These are phyloP conservation scores for Metellina segmentata DNA, from an alignment of 2,888 invertebrate genomes.

Conservation along the genomic window DNA sequence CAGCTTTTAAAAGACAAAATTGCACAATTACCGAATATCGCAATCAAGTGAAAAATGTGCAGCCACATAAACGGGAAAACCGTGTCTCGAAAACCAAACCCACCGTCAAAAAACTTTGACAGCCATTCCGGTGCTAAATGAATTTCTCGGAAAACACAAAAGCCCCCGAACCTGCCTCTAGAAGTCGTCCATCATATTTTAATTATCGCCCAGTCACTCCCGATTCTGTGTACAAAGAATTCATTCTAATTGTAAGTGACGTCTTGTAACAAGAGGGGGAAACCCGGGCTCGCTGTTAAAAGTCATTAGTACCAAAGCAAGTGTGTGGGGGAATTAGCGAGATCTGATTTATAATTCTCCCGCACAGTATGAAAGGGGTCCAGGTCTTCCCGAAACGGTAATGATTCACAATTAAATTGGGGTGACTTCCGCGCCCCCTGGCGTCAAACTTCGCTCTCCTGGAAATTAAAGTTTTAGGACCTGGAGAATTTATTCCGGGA, in stretches of 20 bases:
- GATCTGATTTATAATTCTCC: slow-evolving; percentile 66
- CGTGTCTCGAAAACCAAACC: not conserved
- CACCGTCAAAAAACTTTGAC: slow-evolving; percentile 20
- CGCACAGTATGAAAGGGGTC: slow-evolving; percentile 46
- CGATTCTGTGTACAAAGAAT: slow-evolving; percentile 52
- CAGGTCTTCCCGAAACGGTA: slow-evolving; percentile 48
- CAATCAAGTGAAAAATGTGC: no score
- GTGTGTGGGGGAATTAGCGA: slow-evolving; percentile 54
- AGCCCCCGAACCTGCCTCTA: slow-evolving; percentile 15
- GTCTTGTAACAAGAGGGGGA: slow-evolving; percentile 38
- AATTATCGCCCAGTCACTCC: slow-evolving; percentile 54
- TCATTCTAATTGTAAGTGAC: slow-evolving; percentile 69
- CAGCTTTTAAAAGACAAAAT: no score
- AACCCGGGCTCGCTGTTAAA: slow-evolving; percentile 35
- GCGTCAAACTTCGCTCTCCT: slow-evolving; percentile 51
- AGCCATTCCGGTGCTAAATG: slow-evolving; percentile 20
- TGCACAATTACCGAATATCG: no score
- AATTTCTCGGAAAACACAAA: slow-evolving; percentile 9
- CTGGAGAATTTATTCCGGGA: slow-evolving; percentile 56
- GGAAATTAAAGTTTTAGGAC: slow-evolving; percentile 67
- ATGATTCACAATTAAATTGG: slow-evolving; percentile 68
- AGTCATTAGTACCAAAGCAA: slow-evolving; percentile 55
- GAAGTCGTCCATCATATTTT: slow-evolving; percentile 66
- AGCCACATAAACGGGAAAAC: not conserved
- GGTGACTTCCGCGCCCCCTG: slow-evolving; percentile 38